Evolutionary conservation across 2,113 vertebrate species (phyloP).

Genomic region (Boulengeromyrus knoepffleri): DNA sequence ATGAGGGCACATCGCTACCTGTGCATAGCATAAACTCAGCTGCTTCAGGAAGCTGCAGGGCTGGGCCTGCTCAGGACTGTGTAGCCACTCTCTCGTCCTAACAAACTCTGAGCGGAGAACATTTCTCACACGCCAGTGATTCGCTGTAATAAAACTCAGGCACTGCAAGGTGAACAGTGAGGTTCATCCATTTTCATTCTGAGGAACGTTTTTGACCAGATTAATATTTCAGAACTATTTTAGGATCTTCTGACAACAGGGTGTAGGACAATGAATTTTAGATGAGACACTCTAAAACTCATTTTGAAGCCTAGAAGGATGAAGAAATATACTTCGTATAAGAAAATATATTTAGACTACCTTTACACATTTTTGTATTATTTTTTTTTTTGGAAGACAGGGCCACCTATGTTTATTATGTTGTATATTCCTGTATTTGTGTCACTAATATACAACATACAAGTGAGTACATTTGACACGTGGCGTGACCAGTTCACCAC

Average conservation of each 20-base stretch:
- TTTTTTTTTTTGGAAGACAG: neutral
- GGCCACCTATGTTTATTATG: neutral
- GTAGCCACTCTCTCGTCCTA: neutral
- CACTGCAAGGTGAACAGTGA: neutral
- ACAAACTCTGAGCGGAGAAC: neutral
- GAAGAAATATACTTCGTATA: neutral
- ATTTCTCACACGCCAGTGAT: neutral
- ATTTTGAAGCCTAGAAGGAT: neutral
- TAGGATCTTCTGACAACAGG: constrained; percentile 4
- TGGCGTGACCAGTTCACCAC: neutral
- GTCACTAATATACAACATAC: neutral
- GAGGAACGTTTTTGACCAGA: neutral
- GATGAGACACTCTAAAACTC: constrained; percentile 22
- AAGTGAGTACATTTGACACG: neutral
- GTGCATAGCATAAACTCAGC: neutral
- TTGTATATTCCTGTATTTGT: neutral
- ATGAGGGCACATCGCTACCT: neutral
- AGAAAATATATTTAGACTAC: neutral
- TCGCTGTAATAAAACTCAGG: neutral
- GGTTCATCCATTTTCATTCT: neutral
- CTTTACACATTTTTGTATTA: neutral
- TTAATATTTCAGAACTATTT: constrained; percentile 18
- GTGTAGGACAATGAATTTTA: constrained; percentile 11
- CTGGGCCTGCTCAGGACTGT: neutral
- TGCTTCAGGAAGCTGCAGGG: neutral